These are phyloP conservation scores for Corythornis madagascariensis DNA, from an alignment of 2,113 vertebrate genomes.

Conservation along the genomic window DNA sequence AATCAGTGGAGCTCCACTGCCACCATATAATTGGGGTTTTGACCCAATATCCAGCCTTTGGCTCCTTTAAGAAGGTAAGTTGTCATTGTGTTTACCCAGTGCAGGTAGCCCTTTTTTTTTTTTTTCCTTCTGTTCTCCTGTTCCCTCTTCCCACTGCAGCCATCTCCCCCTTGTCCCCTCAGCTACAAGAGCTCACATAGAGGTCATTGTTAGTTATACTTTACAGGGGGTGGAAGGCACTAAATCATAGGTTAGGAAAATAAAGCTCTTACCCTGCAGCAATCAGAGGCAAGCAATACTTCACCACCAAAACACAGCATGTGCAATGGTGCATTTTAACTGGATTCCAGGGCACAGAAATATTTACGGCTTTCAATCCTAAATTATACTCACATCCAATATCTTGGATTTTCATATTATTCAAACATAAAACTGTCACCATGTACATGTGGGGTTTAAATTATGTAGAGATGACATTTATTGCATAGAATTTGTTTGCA, in stretches of 20 bases:
- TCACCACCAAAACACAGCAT: not conserved
- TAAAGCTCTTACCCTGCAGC: slow-evolving; percentile 48
- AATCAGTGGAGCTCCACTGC: not conserved
- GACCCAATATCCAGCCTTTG: not conserved
- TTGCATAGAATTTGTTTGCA: slow-evolving; percentile 50
- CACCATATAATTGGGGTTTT: not conserved
- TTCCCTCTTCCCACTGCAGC: not conserved
- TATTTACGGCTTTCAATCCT: slow-evolving; percentile 25
- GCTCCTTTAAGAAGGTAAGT: not conserved
- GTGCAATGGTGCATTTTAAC: slow-evolving; percentile 51
- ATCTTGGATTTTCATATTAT: slow-evolving; percentile 54
- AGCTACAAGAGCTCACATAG: not conserved
- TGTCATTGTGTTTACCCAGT: not conserved
- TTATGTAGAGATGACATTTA: slow-evolving; percentile 60
- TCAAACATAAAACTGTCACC: slow-evolving; percentile 63
- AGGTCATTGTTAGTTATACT: slow-evolving; percentile 37
- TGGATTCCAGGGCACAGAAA: slow-evolving; percentile 45
- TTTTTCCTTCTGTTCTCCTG: not conserved
- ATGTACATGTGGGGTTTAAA: slow-evolving; percentile 38
- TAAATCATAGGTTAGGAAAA: slow-evolving; percentile 56
- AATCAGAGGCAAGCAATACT: slow-evolving; percentile 22
- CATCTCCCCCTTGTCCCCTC: not conserved
- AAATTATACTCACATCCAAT: slow-evolving; percentile 44
- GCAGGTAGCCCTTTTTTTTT: not conserved
- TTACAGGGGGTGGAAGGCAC: slow-evolving; percentile 35